phyloP scores from a whole-genome alignment of 2,888 invertebrate genomes.

The Auanema freiburgensis region DNA sequence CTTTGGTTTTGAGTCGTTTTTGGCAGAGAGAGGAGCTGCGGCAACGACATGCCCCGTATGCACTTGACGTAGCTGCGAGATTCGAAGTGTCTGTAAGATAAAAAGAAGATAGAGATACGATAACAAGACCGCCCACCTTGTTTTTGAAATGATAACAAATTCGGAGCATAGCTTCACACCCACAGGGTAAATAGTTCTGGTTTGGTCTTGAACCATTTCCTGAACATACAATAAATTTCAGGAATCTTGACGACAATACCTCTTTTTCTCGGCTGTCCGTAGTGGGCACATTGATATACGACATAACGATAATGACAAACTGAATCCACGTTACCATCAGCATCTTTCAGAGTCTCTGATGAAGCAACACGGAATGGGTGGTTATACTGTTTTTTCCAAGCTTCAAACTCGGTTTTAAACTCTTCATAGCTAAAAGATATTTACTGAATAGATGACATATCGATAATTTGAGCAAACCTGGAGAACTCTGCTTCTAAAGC shows the following conservation, averaged over 20 bases:
- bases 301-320: slow-evolving; percentile 58
- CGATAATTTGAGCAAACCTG: too few species aligned
- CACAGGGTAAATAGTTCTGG: slow-evolving; percentile 62
- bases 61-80: slow-evolving; percentile 31
- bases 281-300: slow-evolving; percentile 62
- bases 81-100: slow-evolving; percentile 16
- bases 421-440: slow-evolving; percentile 41
- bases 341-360: slow-evolving; percentile 50
- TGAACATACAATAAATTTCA: slow-evolving; percentile 10
- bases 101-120: too few species aligned
- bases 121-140: slow-evolving; percentile 18
- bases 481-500: too few species aligned
- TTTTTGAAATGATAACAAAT: slow-evolving; percentile 54
- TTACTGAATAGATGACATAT: too few species aligned
- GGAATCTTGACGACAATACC: slow-evolving; percentile 30
- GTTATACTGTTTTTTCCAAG: slow-evolving; percentile 47
- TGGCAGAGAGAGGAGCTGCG: too few species aligned
- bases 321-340: slow-evolving; percentile 31
- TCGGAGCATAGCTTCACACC: slow-evolving; percentile 58
- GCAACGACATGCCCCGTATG: slow-evolving; percentile 33
- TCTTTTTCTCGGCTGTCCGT: slow-evolving; percentile 57
- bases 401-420: slow-evolving; percentile 50
- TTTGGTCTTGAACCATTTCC: slow-evolving; percentile 60
- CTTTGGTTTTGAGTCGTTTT: too few species aligned
- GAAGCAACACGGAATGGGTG: slow-evolving; percentile 61